Evolutionary conservation across 2,888 invertebrate genomes (phyloP), one percentile per base, ranked within the genome.

Genomic region (Agrotis exclamationis): DNA sequence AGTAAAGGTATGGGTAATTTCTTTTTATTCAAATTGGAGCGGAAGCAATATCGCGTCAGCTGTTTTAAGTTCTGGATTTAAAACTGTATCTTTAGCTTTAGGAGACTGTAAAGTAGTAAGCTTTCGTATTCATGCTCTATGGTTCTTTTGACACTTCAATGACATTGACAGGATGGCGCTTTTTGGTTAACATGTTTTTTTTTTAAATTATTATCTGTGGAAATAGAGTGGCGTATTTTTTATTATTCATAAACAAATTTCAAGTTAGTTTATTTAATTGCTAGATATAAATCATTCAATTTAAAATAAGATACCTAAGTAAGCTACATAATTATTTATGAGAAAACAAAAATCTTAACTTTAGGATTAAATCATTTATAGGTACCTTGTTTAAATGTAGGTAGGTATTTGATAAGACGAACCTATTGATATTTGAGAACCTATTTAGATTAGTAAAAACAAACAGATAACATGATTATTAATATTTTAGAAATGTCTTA

Each of bases 401-500:
- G 39, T 39, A 11, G 2, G 39, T 18, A 13, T 60, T 48, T 3
- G 6, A 47, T 44, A 22, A n/a, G 16, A 50, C 13, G 11, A 59
- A 33, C 18, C 33, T 9, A 33, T 68, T 69, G 74, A 76, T 69
- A 60, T 68, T 77, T 68, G 47, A 70, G 65, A 70, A 60, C 24
- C 22, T 33, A 63, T 80, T 68, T 22, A 63, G 64, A 69, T 63
- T 50, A 72, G 65, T 53, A 63, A 63, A n/a, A 60, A 66, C 53
- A 60, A 59, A 11, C 39, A 54, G 62, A 79, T 78, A 70, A 75
- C 47, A 50, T 66, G 53, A 66, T 79, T 79, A 79, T 68, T 72
- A 68, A 81, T 65, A 63, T 63, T 68, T 75, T 63, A 72, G n/a
- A 56, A 57, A 72, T 76, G 72, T 58, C 28, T 45, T 11, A 39